Evolutionary conservation across 2,797 vertebrate species (phyloP).

Genomic region (Vespertilio murinus): DNA sequence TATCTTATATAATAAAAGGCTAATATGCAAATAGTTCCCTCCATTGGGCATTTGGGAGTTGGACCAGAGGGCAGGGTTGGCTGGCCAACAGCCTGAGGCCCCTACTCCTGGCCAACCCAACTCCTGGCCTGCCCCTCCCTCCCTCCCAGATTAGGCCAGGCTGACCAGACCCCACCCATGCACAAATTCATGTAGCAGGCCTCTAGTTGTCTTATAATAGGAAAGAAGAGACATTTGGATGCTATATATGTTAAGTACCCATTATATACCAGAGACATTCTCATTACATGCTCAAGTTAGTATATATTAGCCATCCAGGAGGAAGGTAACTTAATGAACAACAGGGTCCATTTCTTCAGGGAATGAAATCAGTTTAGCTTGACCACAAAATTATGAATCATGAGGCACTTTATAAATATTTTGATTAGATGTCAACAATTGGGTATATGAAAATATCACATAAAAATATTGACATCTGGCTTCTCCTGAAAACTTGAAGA

Average conservation of each 20-base stretch:
- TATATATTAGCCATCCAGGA: background rate
- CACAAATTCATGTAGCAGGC: too few relatives aligned
- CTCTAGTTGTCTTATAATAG: background rate
- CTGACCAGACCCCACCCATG: too few relatives aligned
- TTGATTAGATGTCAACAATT: background rate
- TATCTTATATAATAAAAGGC: background rate
- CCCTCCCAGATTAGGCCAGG: too few relatives aligned
- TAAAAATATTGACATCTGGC: background rate
- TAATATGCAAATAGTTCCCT: too few relatives aligned
- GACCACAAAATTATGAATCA: background rate
- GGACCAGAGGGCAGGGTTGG: fast-evolving
- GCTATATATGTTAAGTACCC: too few relatives aligned
- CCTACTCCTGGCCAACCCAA: too few relatives aligned
- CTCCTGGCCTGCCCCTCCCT: too few relatives aligned
- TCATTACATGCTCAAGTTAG: background rate
- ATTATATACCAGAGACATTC: background rate
- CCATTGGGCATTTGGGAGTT: too few relatives aligned
- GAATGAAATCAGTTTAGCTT: background rate
- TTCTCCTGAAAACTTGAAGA: background rate
- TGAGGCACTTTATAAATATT: background rate
- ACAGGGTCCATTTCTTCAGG: background rate
- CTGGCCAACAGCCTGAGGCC: too few relatives aligned
- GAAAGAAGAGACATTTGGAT: background rate
- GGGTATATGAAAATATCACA: background rate
- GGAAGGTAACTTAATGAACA: background rate